Conservation (phyloP, 2,113 vertebrate genomes). For the Crotalus horridus region DNA sequence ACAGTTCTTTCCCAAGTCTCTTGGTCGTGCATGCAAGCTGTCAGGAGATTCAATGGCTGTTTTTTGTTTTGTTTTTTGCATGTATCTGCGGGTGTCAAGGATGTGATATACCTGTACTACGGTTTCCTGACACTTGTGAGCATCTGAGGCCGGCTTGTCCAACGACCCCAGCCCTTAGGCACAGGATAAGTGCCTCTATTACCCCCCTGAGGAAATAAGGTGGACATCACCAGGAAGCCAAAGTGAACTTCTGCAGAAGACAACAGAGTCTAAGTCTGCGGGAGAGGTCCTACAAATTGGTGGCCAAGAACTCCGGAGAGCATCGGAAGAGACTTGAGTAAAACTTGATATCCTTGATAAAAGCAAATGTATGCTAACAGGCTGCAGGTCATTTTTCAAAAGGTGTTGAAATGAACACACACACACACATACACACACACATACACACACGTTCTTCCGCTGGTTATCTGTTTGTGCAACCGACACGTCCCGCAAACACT, state of each 20-base stretch:
- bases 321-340: not conserved
- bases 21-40: not conserved
- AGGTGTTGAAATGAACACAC: not conserved
- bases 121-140: not conserved
- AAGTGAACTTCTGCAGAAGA: conserved; percentile 1
- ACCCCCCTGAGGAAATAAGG: not conserved
- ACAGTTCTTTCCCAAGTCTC: too few relatives aligned
- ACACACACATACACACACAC: too few relatives aligned
- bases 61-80: too few relatives aligned
- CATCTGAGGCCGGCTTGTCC: not conserved
- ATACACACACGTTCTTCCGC: not conserved
- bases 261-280: not conserved
- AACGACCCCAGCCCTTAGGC: not conserved
- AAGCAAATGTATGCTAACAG: too few relatives aligned
- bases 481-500: not conserved
- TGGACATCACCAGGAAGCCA: not conserved
- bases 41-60: not conserved
- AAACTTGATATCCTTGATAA: not conserved
- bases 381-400: not conserved
- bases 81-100: not conserved
- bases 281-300: not conserved
- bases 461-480: not conserved
- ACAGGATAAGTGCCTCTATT: not conserved
- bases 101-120: accelerated
- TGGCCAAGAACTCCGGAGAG: not conserved